Evolutionary conservation across 2,797 vertebrate species (phyloP), one percentile per base, ranked within the genome.

Genomic region (Eulemur albifrons): DNA sequence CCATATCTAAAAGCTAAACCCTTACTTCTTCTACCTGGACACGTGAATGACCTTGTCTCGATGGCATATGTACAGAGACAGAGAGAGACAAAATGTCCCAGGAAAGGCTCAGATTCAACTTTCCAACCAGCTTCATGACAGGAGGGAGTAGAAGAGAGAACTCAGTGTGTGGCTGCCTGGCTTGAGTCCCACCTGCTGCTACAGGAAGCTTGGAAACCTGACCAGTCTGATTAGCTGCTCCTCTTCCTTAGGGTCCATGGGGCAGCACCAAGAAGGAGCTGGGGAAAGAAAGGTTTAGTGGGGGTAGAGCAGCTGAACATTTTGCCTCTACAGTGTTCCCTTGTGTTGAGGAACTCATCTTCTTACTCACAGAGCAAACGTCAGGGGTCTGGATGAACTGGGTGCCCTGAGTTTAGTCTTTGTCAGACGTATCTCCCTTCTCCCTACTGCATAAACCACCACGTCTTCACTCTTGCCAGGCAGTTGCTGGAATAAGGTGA

Each of bases 401-500:
- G 45, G 21, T 2, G 2, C 27, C 38, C 12, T 14, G n/a, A 88
- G 21, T 35, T 40, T 67, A 5, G 32, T 76, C 79, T 82, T 80
- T 91, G 45, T 32, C 45, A 73, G 14, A 48, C 38, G 5, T 6
- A 4, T 3, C 5, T 82, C 65, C 88, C 50, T 70, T 84, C 54
- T 61, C 50, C 25, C 35, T 67, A 4, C 1, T 35, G 25, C 8
- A 30, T 4, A 20, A 63, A 27, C 45, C 35, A 85, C 54, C 50
- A 81, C 0, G 48, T 80, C 45, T 57, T 35, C 83, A 75, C 79
- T 91, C 21, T 67, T 57, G 23, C 88, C 76, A 94, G 30, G 27
- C 32, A 75, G 15, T 72, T 84, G 50, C 88, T 84, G 21, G 76
- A 81, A 91, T 43, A 77, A 97, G 77, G 77, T 96, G 59, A 48